Evolutionary conservation across 2,797 vertebrate genomes (phyloP).

Genomic region (Parambassis ranga): DNA sequence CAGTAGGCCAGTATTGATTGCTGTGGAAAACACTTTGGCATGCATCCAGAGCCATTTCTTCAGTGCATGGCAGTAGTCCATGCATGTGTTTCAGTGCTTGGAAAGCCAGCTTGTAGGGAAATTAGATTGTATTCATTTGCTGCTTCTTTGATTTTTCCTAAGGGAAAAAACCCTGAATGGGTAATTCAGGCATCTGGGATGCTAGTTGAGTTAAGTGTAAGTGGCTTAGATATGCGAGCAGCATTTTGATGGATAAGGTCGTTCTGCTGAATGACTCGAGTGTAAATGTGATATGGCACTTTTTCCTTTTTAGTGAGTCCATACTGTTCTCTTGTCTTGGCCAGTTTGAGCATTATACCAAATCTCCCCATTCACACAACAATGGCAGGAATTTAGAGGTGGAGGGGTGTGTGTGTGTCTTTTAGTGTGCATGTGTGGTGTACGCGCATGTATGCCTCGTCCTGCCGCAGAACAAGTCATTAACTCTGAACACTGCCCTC

Average conservation of each 20-base stretch:
- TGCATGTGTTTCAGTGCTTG: slow-evolving; percentile 75
- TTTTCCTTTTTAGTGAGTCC: slow-evolving; percentile 52
- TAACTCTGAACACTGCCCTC: slow-evolving; percentile 79
- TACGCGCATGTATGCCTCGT: slow-evolving; percentile 52
- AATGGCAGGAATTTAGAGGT: slow-evolving; percentile 82
- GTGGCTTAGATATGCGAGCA: slow-evolving; percentile 71
- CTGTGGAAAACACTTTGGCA: slow-evolving; percentile 78
- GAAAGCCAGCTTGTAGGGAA: slow-evolving; percentile 77
- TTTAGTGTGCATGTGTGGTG: slow-evolving; percentile 37
- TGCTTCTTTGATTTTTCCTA: slow-evolving; percentile 79
- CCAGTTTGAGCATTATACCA: slow-evolving; percentile 71
- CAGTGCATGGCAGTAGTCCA: slow-evolving; percentile 78
- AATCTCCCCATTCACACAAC: slow-evolving; percentile 84
- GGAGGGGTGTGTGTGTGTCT: neutral
- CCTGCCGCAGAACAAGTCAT: slow-evolving; percentile 78
- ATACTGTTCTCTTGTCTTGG: slow-evolving; percentile 49
- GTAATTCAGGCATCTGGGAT: slow-evolving; percentile 77
- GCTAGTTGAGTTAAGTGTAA: slow-evolving; percentile 73
- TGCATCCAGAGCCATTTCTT: slow-evolving; percentile 78
- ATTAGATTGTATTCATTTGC: slow-evolving; percentile 81
- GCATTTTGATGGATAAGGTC: slow-evolving; percentile 72
- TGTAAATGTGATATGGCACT: slow-evolving; percentile 65
- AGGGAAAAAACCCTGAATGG: slow-evolving; percentile 74
- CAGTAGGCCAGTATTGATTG: slow-evolving; percentile 80
- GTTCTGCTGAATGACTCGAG: slow-evolving; percentile 56